Conservation (phyloP, 1,140 invertebrate genomes). For the Drosophila nebulosa region DNA sequence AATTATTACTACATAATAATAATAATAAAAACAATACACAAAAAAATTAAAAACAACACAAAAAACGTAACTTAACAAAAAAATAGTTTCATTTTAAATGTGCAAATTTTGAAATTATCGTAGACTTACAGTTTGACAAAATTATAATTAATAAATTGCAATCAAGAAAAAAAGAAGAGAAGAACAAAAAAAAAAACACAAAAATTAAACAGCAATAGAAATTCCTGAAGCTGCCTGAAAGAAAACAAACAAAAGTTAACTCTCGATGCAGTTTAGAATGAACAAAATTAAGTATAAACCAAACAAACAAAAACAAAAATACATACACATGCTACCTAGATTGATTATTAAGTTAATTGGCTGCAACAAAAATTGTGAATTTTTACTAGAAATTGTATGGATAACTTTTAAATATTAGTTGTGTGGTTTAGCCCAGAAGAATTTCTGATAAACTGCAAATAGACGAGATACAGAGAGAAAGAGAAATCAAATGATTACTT, state of each 20-base stretch:
- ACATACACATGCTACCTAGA: conserved; percentile 71
- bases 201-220: conserved; percentile 9
- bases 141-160: background rate
- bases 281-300: background rate
- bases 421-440: conserved; percentile 45
- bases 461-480: background rate
- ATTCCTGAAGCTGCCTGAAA: background rate
- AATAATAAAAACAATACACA: conserved; percentile 41
- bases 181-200: conserved; percentile 11
- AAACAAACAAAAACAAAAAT: conserved; percentile 11
- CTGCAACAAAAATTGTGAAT: conserved; percentile 51
- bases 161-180: background rate
- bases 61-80: conserved; percentile 29
- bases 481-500: background rate
- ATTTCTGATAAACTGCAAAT: conserved; percentile 13
- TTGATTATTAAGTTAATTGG: conserved; percentile 69
- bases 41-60: conserved; percentile 20
- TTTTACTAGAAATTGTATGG: conserved; percentile 43
- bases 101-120: conserved; percentile 25
- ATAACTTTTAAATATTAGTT: conserved; percentile 71
- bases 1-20: conserved; percentile 36
- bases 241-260: conserved; percentile 2
- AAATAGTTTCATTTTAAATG: conserved; percentile 52
- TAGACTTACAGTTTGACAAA: conserved; percentile 6
- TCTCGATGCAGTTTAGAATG: background rate